A percentile compares a stretch with the other conserved stretches of the same genome.
Conservation (phyloP, 1,140 invertebrate genomes). For the Proales similis region DNA sequence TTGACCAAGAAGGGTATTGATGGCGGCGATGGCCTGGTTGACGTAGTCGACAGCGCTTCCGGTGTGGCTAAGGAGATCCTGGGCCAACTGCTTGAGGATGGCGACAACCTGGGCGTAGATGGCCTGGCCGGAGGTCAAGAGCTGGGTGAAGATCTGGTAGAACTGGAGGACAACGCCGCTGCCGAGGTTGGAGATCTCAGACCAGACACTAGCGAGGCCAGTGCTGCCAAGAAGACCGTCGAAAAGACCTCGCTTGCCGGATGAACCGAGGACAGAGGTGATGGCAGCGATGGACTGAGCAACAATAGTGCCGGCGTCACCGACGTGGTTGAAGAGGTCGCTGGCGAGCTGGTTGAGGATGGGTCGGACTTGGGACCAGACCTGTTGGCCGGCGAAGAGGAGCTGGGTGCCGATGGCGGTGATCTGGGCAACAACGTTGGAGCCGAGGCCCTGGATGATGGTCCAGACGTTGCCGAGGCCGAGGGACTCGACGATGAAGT, state of each 20-base stretch:
- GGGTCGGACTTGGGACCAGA: slow-evolving; percentile 7
- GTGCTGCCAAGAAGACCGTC: too few species aligned
- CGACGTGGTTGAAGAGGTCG: too few species aligned
- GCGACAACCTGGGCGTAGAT: not conserved
- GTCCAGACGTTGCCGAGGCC: slow-evolving; percentile 12
- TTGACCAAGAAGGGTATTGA: too few species aligned
- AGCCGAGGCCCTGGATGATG: not conserved
- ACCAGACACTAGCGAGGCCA: slow-evolving; percentile 14
- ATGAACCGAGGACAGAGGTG: too few species aligned
- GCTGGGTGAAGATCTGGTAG: slow-evolving; percentile 17
- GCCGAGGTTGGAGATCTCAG: not conserved
- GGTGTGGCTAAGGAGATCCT: too few species aligned
- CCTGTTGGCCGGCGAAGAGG: slow-evolving; percentile 31
- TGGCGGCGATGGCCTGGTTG: too few species aligned
- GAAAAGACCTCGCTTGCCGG: too few species aligned
- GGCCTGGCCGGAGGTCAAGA: slow-evolving; percentile 23
- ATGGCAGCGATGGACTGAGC: too few species aligned
- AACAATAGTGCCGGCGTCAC: too few species aligned
- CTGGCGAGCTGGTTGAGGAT: slow-evolving; percentile 23
- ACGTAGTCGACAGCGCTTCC: too few species aligned
- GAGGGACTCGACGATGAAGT: too few species aligned
- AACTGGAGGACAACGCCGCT: slow-evolving; percentile 2
- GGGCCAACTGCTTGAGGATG: slow-evolving; percentile 21
- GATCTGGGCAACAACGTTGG: slow-evolving; percentile 6
- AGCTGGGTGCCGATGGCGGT: slow-evolving; percentile 22